A percentile compares a stretch with the other conserved stretches of the same genome.
phyloP scores from a whole-genome alignment of 2,797 vertebrate species.

The Urosaurus nigricauda region DNA sequence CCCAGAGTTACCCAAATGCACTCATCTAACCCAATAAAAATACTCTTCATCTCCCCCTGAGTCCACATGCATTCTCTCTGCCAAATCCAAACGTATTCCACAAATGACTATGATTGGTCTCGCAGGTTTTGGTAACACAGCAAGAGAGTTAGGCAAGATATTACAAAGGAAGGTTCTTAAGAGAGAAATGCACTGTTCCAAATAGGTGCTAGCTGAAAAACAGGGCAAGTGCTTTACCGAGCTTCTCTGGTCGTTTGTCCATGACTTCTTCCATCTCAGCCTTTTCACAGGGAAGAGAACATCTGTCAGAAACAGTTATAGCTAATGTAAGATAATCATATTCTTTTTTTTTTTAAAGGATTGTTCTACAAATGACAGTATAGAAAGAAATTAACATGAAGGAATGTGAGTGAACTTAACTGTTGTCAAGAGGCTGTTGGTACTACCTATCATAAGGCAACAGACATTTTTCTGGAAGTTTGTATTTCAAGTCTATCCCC shows the following conservation, averaged over 20 bases:
- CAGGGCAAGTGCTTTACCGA: conserved; percentile 70
- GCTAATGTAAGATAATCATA: neutral
- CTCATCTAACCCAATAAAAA: too few species aligned
- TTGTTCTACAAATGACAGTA: neutral
- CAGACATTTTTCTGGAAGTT: too few species aligned
- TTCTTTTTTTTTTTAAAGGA: neutral
- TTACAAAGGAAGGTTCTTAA: neutral
- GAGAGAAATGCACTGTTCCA: neutral
- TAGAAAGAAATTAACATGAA: neutral
- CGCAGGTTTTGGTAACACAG: neutral
- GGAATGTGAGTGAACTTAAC: neutral
- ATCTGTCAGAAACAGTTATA: conserved; percentile 65
- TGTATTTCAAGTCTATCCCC: neutral
- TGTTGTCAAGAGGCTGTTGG: neutral
- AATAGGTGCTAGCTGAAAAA: fast-evolving
- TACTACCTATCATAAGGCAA: neutral
- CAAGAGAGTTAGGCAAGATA: neutral
- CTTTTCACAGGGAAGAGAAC: conserved; percentile 81
- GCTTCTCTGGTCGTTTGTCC: conserved; percentile 76
- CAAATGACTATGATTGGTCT: neutral
- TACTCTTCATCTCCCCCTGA: too few species aligned
- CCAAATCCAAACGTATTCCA: neutral
- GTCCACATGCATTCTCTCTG: too few species aligned
- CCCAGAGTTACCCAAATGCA: neutral
- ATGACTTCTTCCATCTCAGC: conserved; percentile 76